Evolutionary conservation across 2,113 vertebrate genomes (phyloP).

Genomic region (Cyprinodon variegatus): DNA sequence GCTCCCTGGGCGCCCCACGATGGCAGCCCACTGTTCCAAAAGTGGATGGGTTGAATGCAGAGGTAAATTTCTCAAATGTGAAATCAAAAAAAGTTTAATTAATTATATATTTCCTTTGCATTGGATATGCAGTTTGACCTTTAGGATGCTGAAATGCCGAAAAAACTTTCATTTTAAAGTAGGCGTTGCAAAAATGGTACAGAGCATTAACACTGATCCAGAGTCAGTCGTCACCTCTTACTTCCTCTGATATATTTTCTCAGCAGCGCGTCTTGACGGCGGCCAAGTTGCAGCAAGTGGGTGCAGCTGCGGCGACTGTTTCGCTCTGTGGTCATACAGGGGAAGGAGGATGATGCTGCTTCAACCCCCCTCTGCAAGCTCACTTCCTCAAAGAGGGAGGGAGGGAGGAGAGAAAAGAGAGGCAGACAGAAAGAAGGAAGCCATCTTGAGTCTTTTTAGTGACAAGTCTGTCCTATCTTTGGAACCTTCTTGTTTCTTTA

Average conservation of each 20-base stretch:
- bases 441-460: conserved; percentile 57
- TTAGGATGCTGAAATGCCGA: background rate
- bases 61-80: too few relatives aligned
- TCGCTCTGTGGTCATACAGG: conserved; percentile 55
- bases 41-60: too few relatives aligned
- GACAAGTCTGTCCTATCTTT: background rate
- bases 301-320: conserved; percentile 51
- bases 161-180: too few relatives aligned
- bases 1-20: too few relatives aligned
- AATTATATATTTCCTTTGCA: too few relatives aligned
- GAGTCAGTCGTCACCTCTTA: background rate
- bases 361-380: conserved; percentile 40
- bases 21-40: too few relatives aligned
- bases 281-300: conserved; percentile 29
- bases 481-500: background rate
- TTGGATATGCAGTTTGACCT: too few relatives aligned
- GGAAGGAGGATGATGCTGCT: conserved; percentile 26
- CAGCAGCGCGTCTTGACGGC: background rate
- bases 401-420: conserved; percentile 23
- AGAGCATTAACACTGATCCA: background rate
- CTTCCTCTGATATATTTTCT: conserved; percentile 1
- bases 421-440: conserved; percentile 40
- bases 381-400: conserved; percentile 56
- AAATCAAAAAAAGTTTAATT: too few relatives aligned
- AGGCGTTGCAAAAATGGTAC: too few relatives aligned